Percentiles rank a stretch among this genome's conserved stretches.
Evolutionary conservation across 2,888 invertebrate genomes (phyloP).

Genomic region (Philhelius pedissequus): DNA sequence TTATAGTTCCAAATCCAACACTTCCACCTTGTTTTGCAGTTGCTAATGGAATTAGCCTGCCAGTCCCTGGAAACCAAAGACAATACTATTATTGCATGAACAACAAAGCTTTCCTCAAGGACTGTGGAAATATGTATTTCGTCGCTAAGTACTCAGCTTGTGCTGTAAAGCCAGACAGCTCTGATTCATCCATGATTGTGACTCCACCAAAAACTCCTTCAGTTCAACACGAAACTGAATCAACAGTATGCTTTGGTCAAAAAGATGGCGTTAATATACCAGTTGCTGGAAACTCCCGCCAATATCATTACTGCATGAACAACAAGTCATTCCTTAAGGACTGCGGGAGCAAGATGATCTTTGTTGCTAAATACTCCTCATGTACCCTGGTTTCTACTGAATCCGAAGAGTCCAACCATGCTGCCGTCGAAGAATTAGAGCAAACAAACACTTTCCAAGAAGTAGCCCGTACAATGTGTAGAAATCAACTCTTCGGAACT

Average conservation of each 20-base stretch:
- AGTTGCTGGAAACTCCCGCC: neutral
- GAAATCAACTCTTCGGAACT: neutral
- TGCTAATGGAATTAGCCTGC: constrained; percentile 21
- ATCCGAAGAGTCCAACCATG: neutral
- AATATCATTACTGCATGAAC: neutral
- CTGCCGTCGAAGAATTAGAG: neutral
- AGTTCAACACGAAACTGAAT: neutral
- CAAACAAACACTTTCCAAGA: neutral
- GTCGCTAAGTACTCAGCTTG: neutral
- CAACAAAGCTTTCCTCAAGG: constrained; percentile 38
- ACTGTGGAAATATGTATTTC: constrained; percentile 44
- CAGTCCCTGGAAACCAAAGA: neutral
- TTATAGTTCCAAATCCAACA: neutral
- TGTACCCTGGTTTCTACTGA: neutral
- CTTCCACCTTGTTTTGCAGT: neutral
- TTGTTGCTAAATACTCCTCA: neutral
- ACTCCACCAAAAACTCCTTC: neutral
- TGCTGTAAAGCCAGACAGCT: neutral
- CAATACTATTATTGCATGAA: constrained; percentile 48
- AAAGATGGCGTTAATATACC: neutral
- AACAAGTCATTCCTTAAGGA: constrained; percentile 7
- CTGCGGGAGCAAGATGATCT: neutral
- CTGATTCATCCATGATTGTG: neutral
- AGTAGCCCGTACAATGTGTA: neutral
- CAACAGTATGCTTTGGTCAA: neutral